A percentile compares a stretch with the other conserved stretches of the same genome.
These are phyloP conservation scores for Coreius guichenoti DNA, from an alignment of 2,797 vertebrate species.

Conservation along the genomic window DNA sequence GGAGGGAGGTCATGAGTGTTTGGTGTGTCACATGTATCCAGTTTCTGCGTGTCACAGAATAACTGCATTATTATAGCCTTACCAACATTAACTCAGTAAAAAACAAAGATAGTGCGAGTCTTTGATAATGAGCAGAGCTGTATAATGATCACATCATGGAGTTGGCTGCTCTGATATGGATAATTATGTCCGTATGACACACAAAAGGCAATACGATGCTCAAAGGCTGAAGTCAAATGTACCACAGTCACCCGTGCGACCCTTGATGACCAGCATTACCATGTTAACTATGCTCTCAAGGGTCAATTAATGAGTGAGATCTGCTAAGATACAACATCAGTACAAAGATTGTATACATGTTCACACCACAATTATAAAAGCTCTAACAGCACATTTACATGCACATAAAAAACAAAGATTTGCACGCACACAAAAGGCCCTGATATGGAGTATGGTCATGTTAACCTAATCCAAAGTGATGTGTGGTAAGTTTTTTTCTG, in stretches of 20 bases:
- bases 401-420: background rate
- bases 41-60: slow-evolving; percentile 42
- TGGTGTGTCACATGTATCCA: slow-evolving; percentile 47
- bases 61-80: slow-evolving; percentile 21
- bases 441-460: slow-evolving; percentile 66
- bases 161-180: slow-evolving; percentile 27
- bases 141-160: slow-evolving; percentile 23
- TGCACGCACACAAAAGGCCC: slow-evolving; percentile 19
- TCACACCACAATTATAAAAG: slow-evolving; percentile 2
- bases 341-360: background rate
- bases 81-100: slow-evolving; percentile 9
- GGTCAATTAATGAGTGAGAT: slow-evolving; percentile 51
- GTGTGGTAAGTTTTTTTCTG: slow-evolving; percentile 75
- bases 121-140: slow-evolving; percentile 11
- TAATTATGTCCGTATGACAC: slow-evolving; percentile 7
- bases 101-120: background rate
- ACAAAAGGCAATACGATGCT: slow-evolving; percentile 15
- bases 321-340: background rate
- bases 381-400: slow-evolving; percentile 2
- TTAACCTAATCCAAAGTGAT: slow-evolving; percentile 79
- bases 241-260: slow-evolving; percentile 35
- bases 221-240: slow-evolving; percentile 29
- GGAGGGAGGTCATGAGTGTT: slow-evolving; percentile 32
- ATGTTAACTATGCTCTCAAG: slow-evolving; percentile 61
- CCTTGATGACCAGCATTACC: slow-evolving; percentile 62